Evolutionary conservation across 2,888 invertebrate species (phyloP).

Genomic region (Odontocerum albicorne): DNA sequence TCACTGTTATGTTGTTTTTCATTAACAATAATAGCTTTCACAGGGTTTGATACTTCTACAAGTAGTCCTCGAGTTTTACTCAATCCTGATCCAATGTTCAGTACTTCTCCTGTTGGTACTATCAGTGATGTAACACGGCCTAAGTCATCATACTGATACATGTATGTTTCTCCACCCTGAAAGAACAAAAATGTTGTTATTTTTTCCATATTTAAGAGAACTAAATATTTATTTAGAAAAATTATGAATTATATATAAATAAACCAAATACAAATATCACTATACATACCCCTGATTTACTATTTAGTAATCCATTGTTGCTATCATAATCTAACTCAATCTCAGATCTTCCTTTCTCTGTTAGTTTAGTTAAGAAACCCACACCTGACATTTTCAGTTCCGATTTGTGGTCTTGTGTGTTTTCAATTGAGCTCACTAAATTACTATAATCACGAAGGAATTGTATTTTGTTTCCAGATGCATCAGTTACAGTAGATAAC

Average conservation of each 20-base stretch:
- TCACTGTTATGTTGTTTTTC: slow-evolving; percentile 47
- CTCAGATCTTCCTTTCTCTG: slow-evolving; percentile 86
- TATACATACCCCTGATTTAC: slow-evolving; percentile 72
- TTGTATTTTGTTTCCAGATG: slow-evolving; percentile 90
- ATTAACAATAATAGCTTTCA: slow-evolving; percentile 38
- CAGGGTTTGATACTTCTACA: slow-evolving; percentile 66
- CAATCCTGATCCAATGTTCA: slow-evolving; percentile 76
- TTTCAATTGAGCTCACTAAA: slow-evolving; percentile 91
- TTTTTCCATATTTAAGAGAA: too few species aligned
- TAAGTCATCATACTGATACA: slow-evolving; percentile 88
- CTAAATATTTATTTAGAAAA: too few species aligned
- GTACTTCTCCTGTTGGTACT: slow-evolving; percentile 88
- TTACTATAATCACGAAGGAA: slow-evolving; percentile 90
- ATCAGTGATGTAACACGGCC: slow-evolving; percentile 86
- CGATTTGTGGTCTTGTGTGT: slow-evolving; percentile 91
- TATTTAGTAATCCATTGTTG: slow-evolving; percentile 82
- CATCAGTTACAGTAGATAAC: slow-evolving; percentile 90
- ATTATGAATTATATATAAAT: too few species aligned
- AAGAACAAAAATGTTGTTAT: slow-evolving; percentile 38
- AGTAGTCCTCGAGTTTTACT: slow-evolving; percentile 76
- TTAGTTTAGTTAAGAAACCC: slow-evolving; percentile 84
- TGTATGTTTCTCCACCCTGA: slow-evolving; percentile 82
- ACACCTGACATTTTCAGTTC: slow-evolving; percentile 91
- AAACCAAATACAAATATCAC: slow-evolving; percentile 17
- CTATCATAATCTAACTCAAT: slow-evolving; percentile 90